A percentile compares a stretch with the other conserved stretches of the same genome.
Conservation (phyloP, 2,797 vertebrate genomes). For the Saxicola maurus region DNA sequence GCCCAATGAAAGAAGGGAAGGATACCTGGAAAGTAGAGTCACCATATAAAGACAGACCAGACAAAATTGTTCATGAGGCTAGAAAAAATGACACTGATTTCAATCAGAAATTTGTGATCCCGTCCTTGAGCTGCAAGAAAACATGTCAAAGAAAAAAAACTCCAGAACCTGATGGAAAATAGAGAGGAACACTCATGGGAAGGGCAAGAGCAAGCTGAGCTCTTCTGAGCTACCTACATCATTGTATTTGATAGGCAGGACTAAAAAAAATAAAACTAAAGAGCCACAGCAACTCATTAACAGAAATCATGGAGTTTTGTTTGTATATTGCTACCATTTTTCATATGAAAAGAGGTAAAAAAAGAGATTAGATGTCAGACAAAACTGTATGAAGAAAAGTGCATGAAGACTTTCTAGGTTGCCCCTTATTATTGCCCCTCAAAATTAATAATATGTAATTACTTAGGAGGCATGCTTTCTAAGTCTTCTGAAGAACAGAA, state of each 20-base stretch:
- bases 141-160: rapidly evolving
- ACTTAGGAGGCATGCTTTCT: background rate
- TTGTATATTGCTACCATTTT: background rate
- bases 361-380: background rate
- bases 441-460: background rate
- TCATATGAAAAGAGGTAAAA: background rate
- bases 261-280: background rate
- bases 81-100: background rate
- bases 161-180: background rate
- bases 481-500: background rate
- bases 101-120: background rate
- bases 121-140: background rate
- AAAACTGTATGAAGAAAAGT: background rate
- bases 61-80: background rate
- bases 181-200: background rate
- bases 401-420: background rate
- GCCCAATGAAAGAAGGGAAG: background rate
- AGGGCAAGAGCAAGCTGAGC: background rate
- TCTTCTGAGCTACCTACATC: background rate
- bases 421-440: background rate
- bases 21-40: background rate
- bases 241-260: background rate
- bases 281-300: background rate
- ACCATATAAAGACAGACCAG: background rate
- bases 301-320: background rate